phyloP scores from a whole-genome alignment of 1,140 invertebrate genomes.

The Paracyclopina nana region DNA sequence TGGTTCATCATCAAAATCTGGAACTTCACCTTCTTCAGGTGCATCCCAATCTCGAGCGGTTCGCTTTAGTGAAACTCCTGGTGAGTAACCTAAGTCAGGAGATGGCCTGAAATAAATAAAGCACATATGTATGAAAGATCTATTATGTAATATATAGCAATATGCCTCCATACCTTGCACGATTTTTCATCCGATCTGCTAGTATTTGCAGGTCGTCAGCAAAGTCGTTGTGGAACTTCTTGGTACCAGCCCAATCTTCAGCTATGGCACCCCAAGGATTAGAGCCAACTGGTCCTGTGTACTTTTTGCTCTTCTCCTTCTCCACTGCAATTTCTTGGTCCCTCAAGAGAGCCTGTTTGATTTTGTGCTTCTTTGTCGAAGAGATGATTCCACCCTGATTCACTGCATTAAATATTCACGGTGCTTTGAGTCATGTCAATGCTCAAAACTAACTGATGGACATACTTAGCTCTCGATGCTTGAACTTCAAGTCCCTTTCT shows the following conservation, averaged over 20 bases:
- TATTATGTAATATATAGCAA: too few species aligned
- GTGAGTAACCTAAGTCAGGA: neutral
- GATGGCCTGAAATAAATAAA: too few species aligned
- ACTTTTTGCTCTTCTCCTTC: constrained; percentile 9
- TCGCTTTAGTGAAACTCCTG: neutral
- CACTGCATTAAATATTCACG: neutral
- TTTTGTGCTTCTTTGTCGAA: neutral
- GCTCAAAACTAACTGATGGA: neutral
- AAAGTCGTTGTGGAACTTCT: neutral
- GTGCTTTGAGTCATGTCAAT: neutral
- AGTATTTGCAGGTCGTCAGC: neutral
- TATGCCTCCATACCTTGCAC: too few species aligned
- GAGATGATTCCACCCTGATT: constrained; percentile 7
- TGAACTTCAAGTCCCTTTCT: neutral
- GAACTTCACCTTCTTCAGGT: neutral
- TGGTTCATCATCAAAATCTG: neutral
- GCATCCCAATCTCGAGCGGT: neutral
- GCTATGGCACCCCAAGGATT: constrained; percentile 52
- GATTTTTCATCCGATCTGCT: neutral
- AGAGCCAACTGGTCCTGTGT: constrained; percentile 21
- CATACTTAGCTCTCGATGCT: neutral
- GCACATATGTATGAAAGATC: too few species aligned
- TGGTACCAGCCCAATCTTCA: constrained; percentile 32
- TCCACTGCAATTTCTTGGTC: neutral
- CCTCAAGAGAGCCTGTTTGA: neutral